These are phyloP conservation scores for Galerucella nymphaeae DNA, from an alignment of 2,888 invertebrate genomes.

Conservation along the genomic window DNA sequence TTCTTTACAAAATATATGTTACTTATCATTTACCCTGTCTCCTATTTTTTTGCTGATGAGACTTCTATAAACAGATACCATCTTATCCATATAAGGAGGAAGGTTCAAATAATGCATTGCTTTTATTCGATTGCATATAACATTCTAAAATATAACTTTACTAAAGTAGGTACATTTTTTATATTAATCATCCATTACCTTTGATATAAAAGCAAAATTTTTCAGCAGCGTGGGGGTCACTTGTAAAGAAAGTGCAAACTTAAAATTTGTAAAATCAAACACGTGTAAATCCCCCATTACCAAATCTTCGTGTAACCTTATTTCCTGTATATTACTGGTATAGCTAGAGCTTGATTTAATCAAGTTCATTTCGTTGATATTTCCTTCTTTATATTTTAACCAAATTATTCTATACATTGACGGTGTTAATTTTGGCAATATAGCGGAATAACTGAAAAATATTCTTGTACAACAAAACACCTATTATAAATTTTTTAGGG, in stretches of 20 bases:
- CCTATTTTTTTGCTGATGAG: neutral
- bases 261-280: constrained; percentile 30
- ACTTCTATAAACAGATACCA: neutral
- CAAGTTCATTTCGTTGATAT: neutral
- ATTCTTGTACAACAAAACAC: no score
- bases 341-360: constrained; percentile 15
- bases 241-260: constrained; percentile 33
- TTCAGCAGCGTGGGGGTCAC: constrained; percentile 37
- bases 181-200: constrained; percentile 26
- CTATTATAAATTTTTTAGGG: no score
- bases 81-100: neutral
- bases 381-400: constrained; percentile 1
- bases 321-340: constrained; percentile 36
- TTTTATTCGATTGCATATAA: neutral
- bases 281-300: constrained; percentile 36
- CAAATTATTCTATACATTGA: constrained; percentile 32
- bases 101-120: neutral
- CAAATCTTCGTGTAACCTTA: constrained; percentile 39
- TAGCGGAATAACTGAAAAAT: constrained; percentile 25
- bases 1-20: neutral
- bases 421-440: constrained; percentile 38
- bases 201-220: constrained; percentile 34
- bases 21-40: neutral
- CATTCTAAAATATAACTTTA: neutral
- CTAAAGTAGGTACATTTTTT: no score